Percentiles rank a stretch among this genome's conserved stretches.
These are phyloP conservation scores for Pantherophis guttatus DNA, from an alignment of 2,113 vertebrate genomes.

Conservation along the genomic window DNA sequence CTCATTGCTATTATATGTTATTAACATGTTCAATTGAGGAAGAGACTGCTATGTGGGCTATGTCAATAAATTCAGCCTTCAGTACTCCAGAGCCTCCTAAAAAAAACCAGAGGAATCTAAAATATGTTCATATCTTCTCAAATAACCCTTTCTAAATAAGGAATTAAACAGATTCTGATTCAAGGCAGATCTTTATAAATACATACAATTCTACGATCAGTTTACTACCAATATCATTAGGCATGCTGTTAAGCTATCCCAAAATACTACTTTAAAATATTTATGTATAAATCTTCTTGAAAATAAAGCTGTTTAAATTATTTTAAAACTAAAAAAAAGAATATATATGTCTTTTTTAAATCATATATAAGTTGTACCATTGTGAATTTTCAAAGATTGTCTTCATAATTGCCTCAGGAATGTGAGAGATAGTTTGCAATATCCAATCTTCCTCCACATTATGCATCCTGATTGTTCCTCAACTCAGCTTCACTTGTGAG, in stretches of 20 bases:
- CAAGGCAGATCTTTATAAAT: conserved; percentile 44
- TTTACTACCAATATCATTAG: neutral
- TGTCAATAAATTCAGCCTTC: neutral
- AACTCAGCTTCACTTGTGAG: neutral
- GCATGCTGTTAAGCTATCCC: conserved; percentile 21
- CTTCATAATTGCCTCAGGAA: neutral
- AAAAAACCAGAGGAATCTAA: conserved; percentile 31
- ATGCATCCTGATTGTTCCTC: neutral
- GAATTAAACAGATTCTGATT: conserved; percentile 57
- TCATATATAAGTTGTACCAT: conserved; percentile 31
- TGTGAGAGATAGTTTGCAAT: neutral
- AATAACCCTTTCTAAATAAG: conserved; percentile 50
- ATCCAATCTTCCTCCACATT: neutral
- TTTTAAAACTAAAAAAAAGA: conserved; percentile 47
- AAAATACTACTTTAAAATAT: conserved; percentile 36
- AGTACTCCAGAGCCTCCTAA: conserved; percentile 27
- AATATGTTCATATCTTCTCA: conserved; percentile 45
- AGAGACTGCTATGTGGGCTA: conserved; percentile 34
- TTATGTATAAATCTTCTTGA: conserved; percentile 43
- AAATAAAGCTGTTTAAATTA: conserved; percentile 29
- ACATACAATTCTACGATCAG: conserved; percentile 32
- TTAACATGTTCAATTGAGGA: conserved; percentile 18
- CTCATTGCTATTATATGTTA: neutral
- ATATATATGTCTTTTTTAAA: conserved; percentile 37
- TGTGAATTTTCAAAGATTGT: conserved; percentile 2